Conservation (phyloP, 2,888 invertebrate species). For the Zhuqinia jingwanae region DNA sequence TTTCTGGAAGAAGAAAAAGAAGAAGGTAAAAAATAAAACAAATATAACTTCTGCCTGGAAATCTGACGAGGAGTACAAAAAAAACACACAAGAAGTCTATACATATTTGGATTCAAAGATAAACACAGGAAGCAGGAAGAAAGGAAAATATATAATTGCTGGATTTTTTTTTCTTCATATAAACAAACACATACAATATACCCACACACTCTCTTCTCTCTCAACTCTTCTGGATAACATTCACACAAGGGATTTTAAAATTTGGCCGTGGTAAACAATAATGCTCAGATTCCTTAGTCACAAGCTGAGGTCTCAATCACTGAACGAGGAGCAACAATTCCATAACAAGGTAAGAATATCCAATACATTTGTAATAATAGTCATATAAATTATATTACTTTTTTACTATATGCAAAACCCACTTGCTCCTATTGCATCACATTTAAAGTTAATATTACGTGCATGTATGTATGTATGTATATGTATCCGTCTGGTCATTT, state of each 20-base stretch:
- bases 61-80: too few species aligned
- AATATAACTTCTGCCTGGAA: conserved; percentile 7
- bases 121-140: conserved; percentile 8
- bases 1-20: conserved; percentile 12
- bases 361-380: too few species aligned
- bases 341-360: conserved; percentile 85
- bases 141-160: conserved; percentile 20
- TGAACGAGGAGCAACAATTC: conserved; percentile 89
- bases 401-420: too few species aligned
- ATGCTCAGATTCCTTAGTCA: conserved; percentile 93
- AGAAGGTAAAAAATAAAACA: conserved; percentile 14
- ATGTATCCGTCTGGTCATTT: too few species aligned
- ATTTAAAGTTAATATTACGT: too few species aligned
- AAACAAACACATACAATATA: too few species aligned
- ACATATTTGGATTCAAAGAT: not conserved
- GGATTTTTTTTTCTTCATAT: conserved; percentile 24
- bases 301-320: conserved; percentile 92
- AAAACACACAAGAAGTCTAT: too few species aligned
- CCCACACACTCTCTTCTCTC: conserved; percentile 27
- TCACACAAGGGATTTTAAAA: conserved; percentile 48
- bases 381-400: too few species aligned
- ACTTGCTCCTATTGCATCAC: too few species aligned
- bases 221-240: too few species aligned
- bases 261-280: conserved; percentile 81
- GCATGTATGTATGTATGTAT: too few species aligned